Base-by-base conservation (phyloP, 2,888 invertebrate genomes). In the Oscheius myriophilus region DNA sequence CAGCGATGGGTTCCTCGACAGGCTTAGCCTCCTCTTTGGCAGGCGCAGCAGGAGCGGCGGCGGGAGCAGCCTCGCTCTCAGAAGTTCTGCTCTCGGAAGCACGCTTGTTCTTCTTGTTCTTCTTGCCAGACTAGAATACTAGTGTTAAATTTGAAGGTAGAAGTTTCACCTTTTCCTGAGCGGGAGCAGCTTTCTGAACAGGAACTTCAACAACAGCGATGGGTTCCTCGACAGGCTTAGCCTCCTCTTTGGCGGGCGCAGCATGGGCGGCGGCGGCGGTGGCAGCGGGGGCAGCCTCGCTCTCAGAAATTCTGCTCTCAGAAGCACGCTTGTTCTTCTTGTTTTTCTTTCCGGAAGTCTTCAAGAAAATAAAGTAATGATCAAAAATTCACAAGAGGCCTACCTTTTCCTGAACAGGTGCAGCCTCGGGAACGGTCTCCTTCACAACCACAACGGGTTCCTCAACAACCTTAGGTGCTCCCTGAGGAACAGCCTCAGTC, bases 1-100 rank as follows among this genome's bases (percentile, higher is more conserved):
- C 57, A 9, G 11, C 54, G n/a, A 45, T 43, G 23, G 65, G 55
- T 18, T 63, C 63, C 16, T 63, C 63, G 14, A 54, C 63, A 14
- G 52, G 52, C 16, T 16, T 52, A 6, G 23, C 45, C 33, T 55
- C 25, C 7, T 41, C 16, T 39, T 41, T 41, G 46, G 46, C 18
- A n/a, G 21, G 18, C 4, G 4, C 39, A 12, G 33, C 57, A n/a
- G n/a, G n/a, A n/a, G n/a, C n/a, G n/a, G n/a, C n/a, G n/a, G n/a
- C n/a, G 14, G 39, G 18, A 16, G 58, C 58, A n/a, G 58, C 42
- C 43, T 58, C 58, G 43, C 58, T 58, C 16, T 43, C 45, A 1
- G 12, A 41, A 43, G 18, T 11, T n/a, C 26, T 45, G 45, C 16
- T 61, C 49, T 49, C 33, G 33, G 33, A 33, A 33, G 33, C 33